A percentile compares a stretch with the other conserved stretches of the same genome.
These are phyloP conservation scores for Zoanthus sociatus DNA, from an alignment of 92 coral and sea anemone genomes.

Conservation along the genomic window DNA sequence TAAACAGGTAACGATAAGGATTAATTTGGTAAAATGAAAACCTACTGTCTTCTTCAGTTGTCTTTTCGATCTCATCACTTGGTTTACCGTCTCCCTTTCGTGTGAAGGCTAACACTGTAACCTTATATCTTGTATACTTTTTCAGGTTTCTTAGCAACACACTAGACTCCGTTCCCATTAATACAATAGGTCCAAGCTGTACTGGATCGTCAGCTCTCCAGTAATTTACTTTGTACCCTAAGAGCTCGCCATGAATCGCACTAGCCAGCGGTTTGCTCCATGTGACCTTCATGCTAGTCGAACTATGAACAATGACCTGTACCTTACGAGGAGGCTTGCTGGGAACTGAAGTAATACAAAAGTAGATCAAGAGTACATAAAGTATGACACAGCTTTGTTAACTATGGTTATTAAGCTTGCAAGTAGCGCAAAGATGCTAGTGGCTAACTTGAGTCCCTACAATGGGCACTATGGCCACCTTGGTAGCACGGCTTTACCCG, in stretches of 20 bases:
- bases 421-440: no score
- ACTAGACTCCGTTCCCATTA: slow-evolving; percentile 52
- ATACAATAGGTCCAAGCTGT: slow-evolving; percentile 35
- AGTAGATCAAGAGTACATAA: no score
- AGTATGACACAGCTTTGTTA: no score
- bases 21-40: background rate
- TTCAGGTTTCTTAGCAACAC: slow-evolving; percentile 71
- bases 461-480: no score
- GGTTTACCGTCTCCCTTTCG: slow-evolving; percentile 78
- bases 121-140: slow-evolving; percentile 78
- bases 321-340: slow-evolving; percentile 85
- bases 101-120: slow-evolving; percentile 87
- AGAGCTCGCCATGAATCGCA: slow-evolving; percentile 76
- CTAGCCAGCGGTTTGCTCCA: slow-evolving; percentile 84
- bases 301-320: slow-evolving; percentile 65
- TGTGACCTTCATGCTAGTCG: slow-evolving; percentile 79
- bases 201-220: slow-evolving; percentile 61
- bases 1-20: no score
- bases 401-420: no score
- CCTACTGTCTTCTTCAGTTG: slow-evolving; percentile 91
- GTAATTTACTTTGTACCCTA: slow-evolving; percentile 80
- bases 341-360: slow-evolving; percentile 70
- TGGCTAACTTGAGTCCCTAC: no score
- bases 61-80: slow-evolving; percentile 64
- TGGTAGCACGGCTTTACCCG: no score